Conservation (phyloP, 2,888 invertebrate species). For the Eupeodes latifasciatus region DNA sequence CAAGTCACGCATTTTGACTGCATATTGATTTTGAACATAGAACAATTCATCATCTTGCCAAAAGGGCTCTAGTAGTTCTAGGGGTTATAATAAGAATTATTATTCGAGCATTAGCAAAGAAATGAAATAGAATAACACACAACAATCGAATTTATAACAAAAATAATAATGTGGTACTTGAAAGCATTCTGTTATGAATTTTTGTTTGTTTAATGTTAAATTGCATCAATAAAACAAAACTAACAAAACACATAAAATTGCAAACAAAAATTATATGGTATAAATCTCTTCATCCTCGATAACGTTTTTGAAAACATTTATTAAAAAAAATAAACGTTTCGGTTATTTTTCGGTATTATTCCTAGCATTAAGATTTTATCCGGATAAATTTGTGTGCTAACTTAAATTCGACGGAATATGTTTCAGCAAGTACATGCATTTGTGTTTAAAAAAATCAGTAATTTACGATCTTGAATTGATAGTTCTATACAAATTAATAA, state of each 20-base stretch:
- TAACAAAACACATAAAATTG: neutral
- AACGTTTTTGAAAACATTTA: too few species aligned
- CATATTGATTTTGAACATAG: conserved; percentile 18
- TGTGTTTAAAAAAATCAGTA: too few species aligned
- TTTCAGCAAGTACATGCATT: too few species aligned
- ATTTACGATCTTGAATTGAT: too few species aligned
- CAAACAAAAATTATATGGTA: too few species aligned
- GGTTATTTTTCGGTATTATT: too few species aligned
- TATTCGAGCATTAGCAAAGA: neutral
- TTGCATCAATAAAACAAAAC: neutral
- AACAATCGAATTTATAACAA: neutral
- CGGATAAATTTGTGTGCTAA: too few species aligned
- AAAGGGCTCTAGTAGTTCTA: conserved; percentile 15
- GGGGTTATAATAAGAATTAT: neutral
- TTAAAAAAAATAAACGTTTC: too few species aligned
- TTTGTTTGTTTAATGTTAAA: neutral
- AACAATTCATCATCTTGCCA: conserved; percentile 23
- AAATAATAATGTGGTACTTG: neutral
- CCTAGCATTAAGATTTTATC: too few species aligned
- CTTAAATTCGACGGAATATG: too few species aligned
- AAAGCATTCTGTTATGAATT: conserved; percentile 27
- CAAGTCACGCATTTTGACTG: neutral
- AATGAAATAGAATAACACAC: neutral
- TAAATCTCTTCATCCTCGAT: too few species aligned
- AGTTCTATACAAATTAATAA: too few species aligned